Base-by-base conservation (phyloP, 2,797 vertebrate species). In the Aeoliscus strigatus region DNA sequence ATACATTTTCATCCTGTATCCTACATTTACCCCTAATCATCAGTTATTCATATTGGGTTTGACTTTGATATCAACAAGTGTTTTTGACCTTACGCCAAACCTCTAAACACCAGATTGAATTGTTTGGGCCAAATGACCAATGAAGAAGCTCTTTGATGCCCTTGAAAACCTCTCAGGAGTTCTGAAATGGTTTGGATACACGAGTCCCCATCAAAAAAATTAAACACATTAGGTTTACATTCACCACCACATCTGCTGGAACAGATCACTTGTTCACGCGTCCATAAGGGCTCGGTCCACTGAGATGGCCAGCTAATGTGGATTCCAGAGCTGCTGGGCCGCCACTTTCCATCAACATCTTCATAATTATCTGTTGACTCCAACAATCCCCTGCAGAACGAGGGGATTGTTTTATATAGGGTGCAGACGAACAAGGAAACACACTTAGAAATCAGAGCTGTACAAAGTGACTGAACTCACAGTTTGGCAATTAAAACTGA, bases 271-370 rank as follows among this genome's bases (percentile, higher is more conserved):
- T 35, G 15, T 16, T 51, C 14, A 4, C 44, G 48, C 60, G 47
- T 42, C 44, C 57, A 28, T 53, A 60, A 57, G 55, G 49, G n/a
- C 10, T 39, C 4, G 12, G 47, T 50, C 40, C 42, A 16, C 25
- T 32, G 33, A 60, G 44, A 41, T 9, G 60, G 46, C 39, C 34
- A 17, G 8, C 45, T 42, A 26, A 53, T 33, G 31, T 13, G 36
- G 59, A 59, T 57, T 57, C 66, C 60, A 32, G 39, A 10, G 49
- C 39, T 16, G 44, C 54, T 6, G 34, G 21, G 34, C 45, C 36
- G 50, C 50, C 63, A 46, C 63, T 68, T 48, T 68, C 60, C 50
- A 65, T 82, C 75, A 75, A 23, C 57, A 10, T 73, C 67, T 21
- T 46, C 16, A 33, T 75, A 70, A 79, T 73, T 46, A 66, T 67